These are phyloP conservation scores for Notospermus geniculatus DNA, from an alignment of 1,140 invertebrate species.

Conservation along the genomic window DNA sequence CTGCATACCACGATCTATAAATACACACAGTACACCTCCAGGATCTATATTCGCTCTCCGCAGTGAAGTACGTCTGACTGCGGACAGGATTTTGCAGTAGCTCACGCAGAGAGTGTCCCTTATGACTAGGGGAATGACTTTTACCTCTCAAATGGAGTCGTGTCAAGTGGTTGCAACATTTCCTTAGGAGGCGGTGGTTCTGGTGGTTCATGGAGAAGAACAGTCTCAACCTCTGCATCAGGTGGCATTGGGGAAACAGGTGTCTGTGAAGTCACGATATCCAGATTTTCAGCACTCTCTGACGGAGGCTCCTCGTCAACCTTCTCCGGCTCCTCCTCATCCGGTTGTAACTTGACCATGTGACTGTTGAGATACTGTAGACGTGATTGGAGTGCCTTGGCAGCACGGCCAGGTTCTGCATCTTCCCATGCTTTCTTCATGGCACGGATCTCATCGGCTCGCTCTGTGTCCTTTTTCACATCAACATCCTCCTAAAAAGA, in stretches of 20 bases:
- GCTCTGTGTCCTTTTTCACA: conserved; percentile 54
- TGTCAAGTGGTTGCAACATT: conserved; percentile 46
- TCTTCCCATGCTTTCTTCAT: conserved; percentile 56
- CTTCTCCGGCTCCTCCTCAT: conserved; percentile 11
- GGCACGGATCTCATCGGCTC: conserved; percentile 52
- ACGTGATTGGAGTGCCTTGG: conserved; percentile 51
- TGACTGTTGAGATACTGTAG: conserved; percentile 49
- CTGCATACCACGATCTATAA: too few relatives aligned
- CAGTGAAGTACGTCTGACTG: too few relatives aligned
- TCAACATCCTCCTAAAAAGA: conserved; percentile 50
- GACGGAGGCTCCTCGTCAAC: conserved; percentile 10
- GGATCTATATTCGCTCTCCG: too few relatives aligned
- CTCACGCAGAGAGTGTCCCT: too few relatives aligned
- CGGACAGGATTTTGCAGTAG: too few relatives aligned
- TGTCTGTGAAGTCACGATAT: conserved; percentile 31
- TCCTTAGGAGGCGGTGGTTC: conserved; percentile 41
- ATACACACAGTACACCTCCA: too few relatives aligned
- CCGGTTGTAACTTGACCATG: conserved; percentile 39
- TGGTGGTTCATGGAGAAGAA: conserved; percentile 44
- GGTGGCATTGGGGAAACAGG: conserved; percentile 25
- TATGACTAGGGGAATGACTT: too few relatives aligned
- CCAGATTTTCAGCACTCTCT: conserved; percentile 28
- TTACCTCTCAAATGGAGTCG: conserved; percentile 49
- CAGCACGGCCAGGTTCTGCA: conserved; percentile 51
- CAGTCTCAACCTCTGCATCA: conserved; percentile 35